phyloP scores from a whole-genome alignment of 2,888 invertebrate species.

The Xylota sylvarum region DNA sequence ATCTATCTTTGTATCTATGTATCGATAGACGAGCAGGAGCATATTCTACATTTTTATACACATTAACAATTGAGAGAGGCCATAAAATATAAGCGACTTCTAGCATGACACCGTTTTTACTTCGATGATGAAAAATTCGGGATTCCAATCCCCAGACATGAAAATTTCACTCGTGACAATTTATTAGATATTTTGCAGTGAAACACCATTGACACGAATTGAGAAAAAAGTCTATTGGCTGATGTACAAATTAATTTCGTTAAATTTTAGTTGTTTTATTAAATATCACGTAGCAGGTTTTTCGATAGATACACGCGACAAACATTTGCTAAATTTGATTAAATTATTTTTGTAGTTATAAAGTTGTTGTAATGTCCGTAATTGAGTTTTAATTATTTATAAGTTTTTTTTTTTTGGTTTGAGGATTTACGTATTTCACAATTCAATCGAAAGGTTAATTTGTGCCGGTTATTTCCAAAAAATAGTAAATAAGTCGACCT shows the following conservation, averaged over 20 bases:
- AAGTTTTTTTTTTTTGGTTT: neutral
- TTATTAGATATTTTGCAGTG: conserved; percentile 39
- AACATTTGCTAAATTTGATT: neutral
- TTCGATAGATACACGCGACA: neutral
- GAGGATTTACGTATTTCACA: neutral
- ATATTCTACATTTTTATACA: conserved; percentile 8
- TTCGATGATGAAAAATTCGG: conserved; percentile 8
- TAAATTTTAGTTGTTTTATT: conserved; percentile 21
- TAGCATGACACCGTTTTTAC: conserved; percentile 13
- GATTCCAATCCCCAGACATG: neutral
- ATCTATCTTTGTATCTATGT: conserved; percentile 18
- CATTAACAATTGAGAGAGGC: conserved; percentile 6
- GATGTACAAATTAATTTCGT: conserved; percentile 51
- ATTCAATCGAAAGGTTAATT: neutral
- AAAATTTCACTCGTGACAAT: conserved; percentile 28
- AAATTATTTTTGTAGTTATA: neutral
- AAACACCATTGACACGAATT: conserved; percentile 49
- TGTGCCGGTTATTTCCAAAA: neutral
- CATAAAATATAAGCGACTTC: neutral
- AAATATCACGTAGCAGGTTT: neutral
- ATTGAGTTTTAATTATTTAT: conserved; percentile 3
- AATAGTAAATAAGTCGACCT: neutral
- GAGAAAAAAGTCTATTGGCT: conserved; percentile 35
- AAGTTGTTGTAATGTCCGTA: neutral
- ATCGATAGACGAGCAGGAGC: neutral